phyloP scores from a whole-genome alignment of 2,797 vertebrate genomes.

The Sciurus vulgaris region DNA sequence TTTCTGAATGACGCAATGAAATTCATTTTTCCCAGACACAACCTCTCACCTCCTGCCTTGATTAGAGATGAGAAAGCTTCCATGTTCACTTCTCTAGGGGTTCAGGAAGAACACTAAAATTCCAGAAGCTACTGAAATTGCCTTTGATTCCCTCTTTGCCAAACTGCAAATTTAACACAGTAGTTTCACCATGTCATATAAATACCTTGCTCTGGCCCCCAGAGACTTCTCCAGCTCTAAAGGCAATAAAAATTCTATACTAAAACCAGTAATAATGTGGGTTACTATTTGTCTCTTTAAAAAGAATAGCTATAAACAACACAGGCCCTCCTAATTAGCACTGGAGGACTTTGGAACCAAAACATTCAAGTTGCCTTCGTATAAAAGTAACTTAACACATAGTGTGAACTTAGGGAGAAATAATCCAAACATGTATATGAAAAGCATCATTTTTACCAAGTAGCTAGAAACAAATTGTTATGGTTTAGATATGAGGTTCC shows the following conservation, averaged over 20 bases:
- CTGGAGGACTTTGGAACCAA: background rate
- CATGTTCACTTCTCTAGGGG: background rate
- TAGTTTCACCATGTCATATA: background rate
- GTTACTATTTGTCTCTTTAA: conserved; percentile 51
- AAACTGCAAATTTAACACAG: conserved; percentile 26
- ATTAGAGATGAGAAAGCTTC: background rate
- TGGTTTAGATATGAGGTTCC: no score
- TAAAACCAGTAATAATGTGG: conserved; percentile 12
- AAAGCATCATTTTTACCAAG: conserved; percentile 1
- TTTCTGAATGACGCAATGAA: background rate
- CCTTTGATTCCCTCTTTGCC: background rate
- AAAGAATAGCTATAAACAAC: background rate
- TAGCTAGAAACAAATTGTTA: background rate
- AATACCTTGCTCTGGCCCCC: background rate
- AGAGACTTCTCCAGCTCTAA: conserved; percentile 14
- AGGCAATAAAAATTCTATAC: conserved; percentile 29
- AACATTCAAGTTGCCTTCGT: background rate
- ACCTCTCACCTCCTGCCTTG: background rate
- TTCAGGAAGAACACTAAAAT: conserved; percentile 34
- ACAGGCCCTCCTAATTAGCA: background rate
- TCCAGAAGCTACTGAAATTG: background rate
- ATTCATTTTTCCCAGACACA: background rate
- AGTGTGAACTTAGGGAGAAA: background rate
- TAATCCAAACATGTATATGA: background rate
- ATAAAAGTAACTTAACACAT: background rate